Evolutionary conservation across 37 sponge, comb jelly and placozoan genomes (phyloP).

Genomic region (Cliona cf. orientalis): DNA sequence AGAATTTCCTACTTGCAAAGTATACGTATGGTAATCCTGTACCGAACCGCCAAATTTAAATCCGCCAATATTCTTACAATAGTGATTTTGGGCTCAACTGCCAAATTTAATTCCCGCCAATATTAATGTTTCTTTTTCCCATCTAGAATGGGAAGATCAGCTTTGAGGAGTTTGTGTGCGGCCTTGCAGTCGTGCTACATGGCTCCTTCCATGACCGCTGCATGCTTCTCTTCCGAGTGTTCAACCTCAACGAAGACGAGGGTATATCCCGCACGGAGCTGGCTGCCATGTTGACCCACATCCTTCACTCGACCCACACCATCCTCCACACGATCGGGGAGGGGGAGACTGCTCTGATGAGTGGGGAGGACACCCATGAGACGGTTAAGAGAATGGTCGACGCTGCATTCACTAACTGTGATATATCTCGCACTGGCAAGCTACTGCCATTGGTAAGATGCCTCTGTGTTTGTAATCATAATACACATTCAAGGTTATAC

Average conservation of each 20-base stretch:
- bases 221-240: constrained; percentile 78
- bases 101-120: background rate
- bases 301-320: constrained; percentile 58
- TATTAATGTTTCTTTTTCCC: background rate
- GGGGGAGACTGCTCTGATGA: constrained; percentile 27
- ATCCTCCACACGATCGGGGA: constrained; percentile 42
- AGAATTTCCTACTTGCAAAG: too few species aligned
- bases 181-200: constrained; percentile 76
- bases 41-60: too few species aligned
- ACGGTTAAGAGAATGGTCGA: constrained; percentile 63
- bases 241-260: constrained; percentile 85
- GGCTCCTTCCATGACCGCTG: constrained; percentile 83
- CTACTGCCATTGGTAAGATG: constrained; percentile 69
- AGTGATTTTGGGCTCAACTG: too few species aligned
- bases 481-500: too few species aligned
- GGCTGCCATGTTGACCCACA: constrained; percentile 60
- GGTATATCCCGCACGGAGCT: constrained; percentile 74
- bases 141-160: constrained; percentile 83
- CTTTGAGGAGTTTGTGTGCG: constrained; percentile 92
- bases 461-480: too few species aligned
- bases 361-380: constrained; percentile 27
- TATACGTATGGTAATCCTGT: too few species aligned
- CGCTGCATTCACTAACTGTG: constrained; percentile 85
- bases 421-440: constrained; percentile 83
- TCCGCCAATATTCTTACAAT: too few species aligned